Evolutionary conservation across 2,888 invertebrate genomes (phyloP).

Genomic region (Amphimallon solstitiale): DNA sequence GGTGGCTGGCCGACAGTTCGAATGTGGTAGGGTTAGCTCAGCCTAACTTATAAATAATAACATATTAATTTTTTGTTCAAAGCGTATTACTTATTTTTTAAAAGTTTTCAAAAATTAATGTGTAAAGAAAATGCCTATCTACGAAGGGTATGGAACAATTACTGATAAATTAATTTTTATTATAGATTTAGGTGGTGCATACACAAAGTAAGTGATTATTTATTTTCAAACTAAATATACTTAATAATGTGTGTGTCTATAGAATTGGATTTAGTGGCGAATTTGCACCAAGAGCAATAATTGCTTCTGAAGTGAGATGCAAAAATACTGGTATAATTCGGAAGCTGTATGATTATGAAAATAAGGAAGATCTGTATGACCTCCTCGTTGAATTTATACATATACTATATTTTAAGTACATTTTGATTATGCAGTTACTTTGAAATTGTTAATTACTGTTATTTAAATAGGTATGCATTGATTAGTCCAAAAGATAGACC

Average conservation of each 20-base stretch:
- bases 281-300: conserved; percentile 86
- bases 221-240: conserved; percentile 15
- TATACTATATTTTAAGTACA: conserved; percentile 85
- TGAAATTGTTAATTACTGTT: not conserved
- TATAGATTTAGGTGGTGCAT: conserved; percentile 89
- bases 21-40: too few relatives aligned
- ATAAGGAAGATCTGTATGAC: conserved; percentile 80
- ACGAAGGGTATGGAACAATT: conserved; percentile 81
- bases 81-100: too few relatives aligned
- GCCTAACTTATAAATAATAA: too few relatives aligned
- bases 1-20: too few relatives aligned
- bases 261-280: conserved; percentile 95
- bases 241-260: conserved; percentile 43
- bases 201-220: conserved; percentile 78
- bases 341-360: conserved; percentile 73
- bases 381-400: conserved; percentile 90
- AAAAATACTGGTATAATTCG: conserved; percentile 70
- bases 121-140: conserved; percentile 75
- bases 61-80: too few relatives aligned
- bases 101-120: too few relatives aligned
- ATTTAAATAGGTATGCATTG: conserved; percentile 75
- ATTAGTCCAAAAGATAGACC: conserved; percentile 94
- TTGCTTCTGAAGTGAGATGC: conserved; percentile 80
- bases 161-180: conserved; percentile 91
- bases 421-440: not conserved